These are phyloP conservation scores for Siniperca undulata DNA, from an alignment of 2,797 vertebrate species.

Conservation along the genomic window DNA sequence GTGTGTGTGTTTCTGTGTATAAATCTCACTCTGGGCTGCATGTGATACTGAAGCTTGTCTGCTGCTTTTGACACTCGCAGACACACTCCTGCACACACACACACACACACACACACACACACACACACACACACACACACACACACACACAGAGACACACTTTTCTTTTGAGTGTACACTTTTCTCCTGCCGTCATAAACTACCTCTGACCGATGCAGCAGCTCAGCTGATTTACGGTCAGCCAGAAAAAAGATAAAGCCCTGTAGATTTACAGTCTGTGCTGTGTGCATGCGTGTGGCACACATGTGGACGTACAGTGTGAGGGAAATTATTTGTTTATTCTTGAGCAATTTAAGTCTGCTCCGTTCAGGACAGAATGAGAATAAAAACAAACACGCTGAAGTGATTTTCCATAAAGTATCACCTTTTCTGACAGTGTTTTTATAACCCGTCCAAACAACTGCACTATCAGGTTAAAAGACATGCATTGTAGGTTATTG, in stretches of 20 bases:
- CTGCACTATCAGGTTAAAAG: conserved; percentile 9
- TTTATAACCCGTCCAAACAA: neutral
- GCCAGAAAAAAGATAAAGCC: conserved; percentile 45
- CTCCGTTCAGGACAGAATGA: conserved; percentile 6
- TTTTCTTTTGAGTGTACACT: conserved; percentile 52
- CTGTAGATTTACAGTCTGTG: conserved; percentile 74
- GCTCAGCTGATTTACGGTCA: conserved; percentile 67
- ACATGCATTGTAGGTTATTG: conserved; percentile 15
- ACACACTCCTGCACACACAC: conserved; percentile 11
- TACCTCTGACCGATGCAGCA: conserved; percentile 67
- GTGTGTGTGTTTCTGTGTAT: conserved; percentile 42
- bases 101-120: too few relatives aligned
- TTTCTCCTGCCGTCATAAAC: conserved; percentile 76
- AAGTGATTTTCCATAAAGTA: neutral
- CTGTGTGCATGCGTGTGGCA: conserved; percentile 47
- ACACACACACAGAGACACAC: conserved; percentile 24
- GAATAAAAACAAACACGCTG: neutral
- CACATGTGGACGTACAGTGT: conserved; percentile 17
- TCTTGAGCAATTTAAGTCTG: conserved; percentile 38
- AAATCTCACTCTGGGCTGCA: conserved; percentile 46
- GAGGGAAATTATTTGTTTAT: conserved; percentile 63
- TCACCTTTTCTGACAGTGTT: neutral
- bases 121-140: conserved; percentile 13
- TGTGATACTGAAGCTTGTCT: conserved; percentile 38
- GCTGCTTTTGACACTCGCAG: conserved; percentile 35